Base-by-base conservation (phyloP, 2,797 vertebrate species). In the Dicrostonyx torquatus region DNA sequence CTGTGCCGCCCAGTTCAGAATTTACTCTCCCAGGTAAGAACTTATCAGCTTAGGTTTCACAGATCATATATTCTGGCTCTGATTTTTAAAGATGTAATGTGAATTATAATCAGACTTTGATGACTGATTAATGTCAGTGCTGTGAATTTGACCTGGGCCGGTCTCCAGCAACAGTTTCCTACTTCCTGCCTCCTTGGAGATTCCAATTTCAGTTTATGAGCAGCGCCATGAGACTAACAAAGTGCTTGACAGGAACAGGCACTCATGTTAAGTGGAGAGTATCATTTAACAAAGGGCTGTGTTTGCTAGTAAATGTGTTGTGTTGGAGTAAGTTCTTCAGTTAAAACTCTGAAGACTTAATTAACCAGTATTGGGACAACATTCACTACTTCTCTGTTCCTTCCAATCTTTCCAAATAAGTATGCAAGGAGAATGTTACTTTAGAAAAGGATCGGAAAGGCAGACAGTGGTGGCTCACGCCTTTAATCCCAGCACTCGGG, bases 381-480 rank as follows among this genome's bases (percentile, higher is more conserved):
- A 29, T 70, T 34, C 82, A 60, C 9, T 34, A 37, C 13, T 14
- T 2, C 6, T 64, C 5, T 64, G 20, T 53, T 55, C 5, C 15
- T 0, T 79, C 22, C 22, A 34, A 58, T 60, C 11, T 80, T 94
- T 95, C 31, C 9, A n/a, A 90, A 70, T 72, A 92, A 64, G 3
- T 77, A 60, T 90, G 8, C 15, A 88, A 55, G 6, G 34, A 1
- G 37, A 82, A 64, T 14, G 37, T 72, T 83, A 45, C 64, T 85
- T 95, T 92, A 90, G 84, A 91, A 82, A 95, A 96, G 34, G 70
- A 84, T 2, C 20, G 40, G 50, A 50, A 58, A 89, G 4, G n/a
- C n/a, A n/a, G n/a, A n/a, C n/a, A n/a, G n/a, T n/a, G n/a, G n/a
- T n/a, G n/a, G n/a, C n/a, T n/a, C n/a, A n/a, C n/a, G n/a, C n/a